A percentile compares a stretch with the other conserved stretches of the same genome.
Evolutionary conservation across 1,140 invertebrate genomes (phyloP).

Genomic region (Hyposmocoma kahamanoa): DNA sequence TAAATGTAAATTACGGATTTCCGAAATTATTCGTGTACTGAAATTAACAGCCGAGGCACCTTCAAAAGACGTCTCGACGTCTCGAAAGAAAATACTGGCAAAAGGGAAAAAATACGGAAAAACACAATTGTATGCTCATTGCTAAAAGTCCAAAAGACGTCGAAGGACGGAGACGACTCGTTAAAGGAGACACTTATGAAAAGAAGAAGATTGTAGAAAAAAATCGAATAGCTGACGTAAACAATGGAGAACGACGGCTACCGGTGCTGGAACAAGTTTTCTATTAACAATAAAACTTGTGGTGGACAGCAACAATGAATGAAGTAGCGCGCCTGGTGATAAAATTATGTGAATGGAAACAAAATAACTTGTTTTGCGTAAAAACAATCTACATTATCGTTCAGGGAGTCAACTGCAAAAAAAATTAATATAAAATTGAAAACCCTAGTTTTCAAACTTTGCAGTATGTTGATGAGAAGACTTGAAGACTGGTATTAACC

Average conservation of each 20-base stretch:
- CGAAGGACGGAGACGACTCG: constrained; percentile 27
- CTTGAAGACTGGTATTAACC: too few species aligned
- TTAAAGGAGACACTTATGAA: constrained; percentile 35
- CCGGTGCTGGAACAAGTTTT: constrained; percentile 27
- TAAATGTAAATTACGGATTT: constrained; percentile 2
- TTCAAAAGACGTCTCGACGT: constrained; percentile 21
- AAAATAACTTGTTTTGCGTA: too few species aligned
- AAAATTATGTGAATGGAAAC: too few species aligned
- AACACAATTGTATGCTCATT: constrained; percentile 33
- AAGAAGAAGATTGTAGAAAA: constrained; percentile 17
- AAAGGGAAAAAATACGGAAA: constrained; percentile 23
- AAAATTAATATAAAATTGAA: too few species aligned
- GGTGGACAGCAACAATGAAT: neutral
- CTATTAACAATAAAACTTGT: constrained; percentile 25
- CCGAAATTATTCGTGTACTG: neutral
- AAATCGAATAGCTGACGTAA: constrained; percentile 21
- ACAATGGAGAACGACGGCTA: constrained; percentile 18
- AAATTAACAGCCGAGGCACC: constrained; percentile 15
- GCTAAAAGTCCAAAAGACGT: constrained; percentile 29
- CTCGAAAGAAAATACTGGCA: constrained; percentile 25
- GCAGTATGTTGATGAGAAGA: too few species aligned
- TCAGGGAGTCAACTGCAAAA: too few species aligned
- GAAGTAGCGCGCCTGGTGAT: too few species aligned
- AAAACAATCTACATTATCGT: too few species aligned
- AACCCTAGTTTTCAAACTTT: too few species aligned